Evolutionary conservation across 2,113 vertebrate genomes (phyloP).

Genomic region (Lonchura striata): DNA sequence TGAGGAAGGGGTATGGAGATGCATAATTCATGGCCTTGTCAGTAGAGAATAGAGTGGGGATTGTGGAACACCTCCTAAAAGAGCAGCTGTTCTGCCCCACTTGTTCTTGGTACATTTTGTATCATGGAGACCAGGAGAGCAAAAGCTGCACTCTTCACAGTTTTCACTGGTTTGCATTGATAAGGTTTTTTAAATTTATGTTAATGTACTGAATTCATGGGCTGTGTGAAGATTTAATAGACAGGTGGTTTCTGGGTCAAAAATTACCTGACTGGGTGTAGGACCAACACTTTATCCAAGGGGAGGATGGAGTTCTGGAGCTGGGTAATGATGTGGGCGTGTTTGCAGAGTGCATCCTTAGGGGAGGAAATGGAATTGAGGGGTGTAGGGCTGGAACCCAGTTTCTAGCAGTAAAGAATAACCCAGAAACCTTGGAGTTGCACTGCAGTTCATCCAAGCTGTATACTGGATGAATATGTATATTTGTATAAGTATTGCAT

Average conservation of each 20-base stretch:
- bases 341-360: not conserved
- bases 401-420: not conserved
- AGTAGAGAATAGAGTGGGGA: not conserved
- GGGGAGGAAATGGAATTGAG: not conserved
- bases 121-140: not conserved
- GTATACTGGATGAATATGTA: not conserved
- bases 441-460: not conserved
- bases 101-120: not conserved
- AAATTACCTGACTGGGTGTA: not conserved
- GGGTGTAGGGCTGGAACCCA: not conserved
- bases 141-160: not conserved
- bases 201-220: not conserved
- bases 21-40: not conserved
- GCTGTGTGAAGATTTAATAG: not conserved
- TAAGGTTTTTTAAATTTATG: not conserved
- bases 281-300: accelerated
- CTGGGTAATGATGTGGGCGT: too few species aligned
- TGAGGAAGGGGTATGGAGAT: not conserved
- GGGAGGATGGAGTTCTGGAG: not conserved
- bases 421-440: not conserved
- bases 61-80: not conserved
- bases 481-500: not conserved
- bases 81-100: accelerated
- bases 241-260: not conserved
- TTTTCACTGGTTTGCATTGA: not conserved